Evolutionary conservation across 2,113 vertebrate species (phyloP).

Genomic region (Phoxinus phoxinus): DNA sequence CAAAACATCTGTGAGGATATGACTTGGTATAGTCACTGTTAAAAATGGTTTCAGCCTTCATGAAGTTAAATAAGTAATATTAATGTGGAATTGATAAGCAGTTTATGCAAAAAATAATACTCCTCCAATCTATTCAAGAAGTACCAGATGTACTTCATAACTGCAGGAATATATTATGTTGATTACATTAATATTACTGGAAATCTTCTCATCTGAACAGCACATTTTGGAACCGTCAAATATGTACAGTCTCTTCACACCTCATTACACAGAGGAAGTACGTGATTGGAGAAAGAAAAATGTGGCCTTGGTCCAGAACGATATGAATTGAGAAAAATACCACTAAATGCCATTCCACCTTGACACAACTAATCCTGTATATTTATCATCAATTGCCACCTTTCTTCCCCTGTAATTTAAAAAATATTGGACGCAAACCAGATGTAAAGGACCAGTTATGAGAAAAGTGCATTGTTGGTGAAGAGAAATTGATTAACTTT

Average conservation of each 20-base stretch:
- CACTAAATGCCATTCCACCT: background rate
- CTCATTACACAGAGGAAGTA: slow-evolving; percentile 17
- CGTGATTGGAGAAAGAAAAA: background rate
- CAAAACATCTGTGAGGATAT: background rate
- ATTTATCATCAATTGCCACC: background rate
- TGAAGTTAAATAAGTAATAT: slow-evolving; percentile 9
- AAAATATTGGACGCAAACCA: background rate
- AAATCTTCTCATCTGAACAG: slow-evolving; percentile 16
- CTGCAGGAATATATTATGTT: background rate
- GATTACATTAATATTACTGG: background rate
- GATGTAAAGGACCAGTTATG: background rate
- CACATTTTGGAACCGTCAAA: background rate
- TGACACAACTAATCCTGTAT: background rate
- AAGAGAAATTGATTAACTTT: background rate
- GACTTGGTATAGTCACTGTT: background rate
- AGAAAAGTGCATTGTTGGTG: background rate
- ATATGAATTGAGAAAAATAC: background rate
- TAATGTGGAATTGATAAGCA: background rate
- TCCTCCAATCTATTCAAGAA: background rate
- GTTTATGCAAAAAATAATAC: background rate
- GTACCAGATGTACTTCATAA: background rate
- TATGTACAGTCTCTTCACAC: slow-evolving; percentile 7
- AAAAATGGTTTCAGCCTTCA: background rate
- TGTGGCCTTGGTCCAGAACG: background rate
- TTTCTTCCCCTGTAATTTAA: background rate